Base-by-base conservation (phyloP, 2,888 invertebrate species). In the Malthinus flaveolus region DNA sequence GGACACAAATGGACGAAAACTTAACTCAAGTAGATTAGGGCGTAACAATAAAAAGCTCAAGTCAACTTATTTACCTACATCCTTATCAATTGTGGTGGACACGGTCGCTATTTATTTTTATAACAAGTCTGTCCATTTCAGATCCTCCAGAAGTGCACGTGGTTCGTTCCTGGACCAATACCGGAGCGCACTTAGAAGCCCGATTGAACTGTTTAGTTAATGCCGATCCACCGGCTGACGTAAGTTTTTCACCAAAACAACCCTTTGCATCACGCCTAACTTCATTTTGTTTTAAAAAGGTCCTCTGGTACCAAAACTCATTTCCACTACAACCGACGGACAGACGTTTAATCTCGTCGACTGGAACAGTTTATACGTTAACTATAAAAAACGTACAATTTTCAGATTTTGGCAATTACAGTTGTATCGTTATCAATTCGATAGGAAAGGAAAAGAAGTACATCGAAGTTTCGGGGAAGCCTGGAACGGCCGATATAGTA, bases 221-320 rank as follows among this genome's bases (percentile, higher is more conserved):
- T 70, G 84, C 85, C 7, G 86, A 86, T 75, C 79, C 79, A 3
- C 78, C 77, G 13, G 77, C 78, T 6, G 79, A 79, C 68, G 79
- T 79, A 67, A 64, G 62, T 63, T 9, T 15, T 36, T 9, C n/a
- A n/a, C n/a, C 5, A 8, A 2, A 1, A n/a, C n/a, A n/a, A n/a
- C n/a, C n/a, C n/a, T n/a, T n/a, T n/a, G n/a, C n/a, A n/a, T n/a
- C 4, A 8, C n/a, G 13, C 7, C 2, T 39, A 13, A 32, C 15
- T 13, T 39, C 9, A 23, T 31, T 13, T 5, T 49, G 8, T 76
- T 76, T 15, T n/a, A n/a, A n/a, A n/a, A 71, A 85, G 84, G 84
- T 86, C 68, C 75, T 82, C 15, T 87, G 87, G 87, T 85, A 85
- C 70, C 86, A 86, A 70, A 84, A 87, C 69, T 86, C 85, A 1